Base-by-base conservation (phyloP, 2,113 vertebrate genomes). In the Myotis davidii region DNA sequence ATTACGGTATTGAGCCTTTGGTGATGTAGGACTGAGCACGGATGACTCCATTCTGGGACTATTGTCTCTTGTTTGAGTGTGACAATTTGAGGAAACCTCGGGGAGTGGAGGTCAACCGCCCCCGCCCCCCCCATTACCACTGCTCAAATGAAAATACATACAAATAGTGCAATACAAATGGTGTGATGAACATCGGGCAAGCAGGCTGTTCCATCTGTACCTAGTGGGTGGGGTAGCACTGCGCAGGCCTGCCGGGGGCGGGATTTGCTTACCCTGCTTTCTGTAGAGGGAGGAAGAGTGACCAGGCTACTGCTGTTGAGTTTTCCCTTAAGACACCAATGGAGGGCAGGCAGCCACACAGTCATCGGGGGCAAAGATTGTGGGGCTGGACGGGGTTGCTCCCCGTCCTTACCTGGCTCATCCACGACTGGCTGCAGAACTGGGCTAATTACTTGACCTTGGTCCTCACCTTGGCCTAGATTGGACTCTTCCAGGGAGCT, bases 381-480 rank as follows among this genome's bases (percentile, higher is more conserved):
- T 42, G 17, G 27, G 29, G 61, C 18, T 21, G 48, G 34, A 14
- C 10, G 11, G 18, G 18, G 18, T 0, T 5, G 13, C 20, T 54
- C 21, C 29, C 37, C 0, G 0, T 6, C 9, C 2, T 12, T 4
- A 27, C 39, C 39, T 2, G 42, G 45, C 23, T 32, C 0, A 0
- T 23, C 50, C 50, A 16, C 23, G 3, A 25, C 34, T 2, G 0
- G 20, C 6, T 8, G 54, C 29, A 6, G 4, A n/a, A 21, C 69
- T 42, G 39, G 14, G 9, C 3, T 50, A 13, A 7, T 34, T 5
- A 42, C 39, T 10, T 61, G 45, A 91, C 29, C n/a, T 54, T 6
- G 3, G 23, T 37, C 23, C 14, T 92, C 52, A 37, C 27, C 13
- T 27, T 45, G 42, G 34, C 9, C 29, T 13, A 37, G 6, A 29